A percentile compares a stretch with the other conserved stretches of the same genome.
These are phyloP conservation scores for Tinea pellionella DNA, from an alignment of 2,888 invertebrate genomes.

Conservation along the genomic window DNA sequence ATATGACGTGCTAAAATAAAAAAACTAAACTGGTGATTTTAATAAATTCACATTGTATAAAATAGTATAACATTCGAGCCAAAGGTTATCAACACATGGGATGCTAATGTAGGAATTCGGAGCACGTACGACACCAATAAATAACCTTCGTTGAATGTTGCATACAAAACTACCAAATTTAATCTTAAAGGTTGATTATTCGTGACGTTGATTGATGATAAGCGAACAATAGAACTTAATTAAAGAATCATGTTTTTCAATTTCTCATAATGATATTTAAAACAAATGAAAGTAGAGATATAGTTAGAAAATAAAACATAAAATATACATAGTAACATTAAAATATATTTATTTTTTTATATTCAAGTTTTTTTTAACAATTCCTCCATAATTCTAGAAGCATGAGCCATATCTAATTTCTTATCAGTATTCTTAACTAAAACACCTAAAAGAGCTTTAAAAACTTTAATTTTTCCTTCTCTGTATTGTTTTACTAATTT, in stretches of 20 bases:
- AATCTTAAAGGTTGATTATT: not conserved
- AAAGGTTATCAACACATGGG: not conserved
- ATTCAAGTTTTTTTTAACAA: conserved; percentile 60
- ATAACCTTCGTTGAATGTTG: conserved; percentile 41
- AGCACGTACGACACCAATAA: conserved; percentile 44
- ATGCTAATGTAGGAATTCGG: conserved; percentile 36
- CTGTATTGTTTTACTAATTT: conserved; percentile 75
- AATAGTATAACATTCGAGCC: not conserved
- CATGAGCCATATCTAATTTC: conserved; percentile 76
- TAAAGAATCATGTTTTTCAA: too few species aligned
- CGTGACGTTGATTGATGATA: too few species aligned
- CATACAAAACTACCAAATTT: not conserved
- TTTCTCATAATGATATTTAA: too few species aligned
- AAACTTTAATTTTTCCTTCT: conserved; percentile 76
- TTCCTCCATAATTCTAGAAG: conserved; percentile 70
- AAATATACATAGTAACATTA: not conserved
- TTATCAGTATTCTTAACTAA: conserved; percentile 70
- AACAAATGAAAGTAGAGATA: too few species aligned
- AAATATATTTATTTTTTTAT: not conserved
- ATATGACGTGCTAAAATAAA: too few species aligned
- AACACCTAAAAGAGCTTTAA: conserved; percentile 73
- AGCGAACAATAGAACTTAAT: too few species aligned
- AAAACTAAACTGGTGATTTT: too few species aligned
- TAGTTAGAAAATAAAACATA: not conserved
- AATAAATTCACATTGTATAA: too few species aligned